A percentile compares a stretch with the other conserved stretches of the same genome.
phyloP scores from a whole-genome alignment of 2,888 invertebrate genomes.

The Xestobium rufovillosum region DNA sequence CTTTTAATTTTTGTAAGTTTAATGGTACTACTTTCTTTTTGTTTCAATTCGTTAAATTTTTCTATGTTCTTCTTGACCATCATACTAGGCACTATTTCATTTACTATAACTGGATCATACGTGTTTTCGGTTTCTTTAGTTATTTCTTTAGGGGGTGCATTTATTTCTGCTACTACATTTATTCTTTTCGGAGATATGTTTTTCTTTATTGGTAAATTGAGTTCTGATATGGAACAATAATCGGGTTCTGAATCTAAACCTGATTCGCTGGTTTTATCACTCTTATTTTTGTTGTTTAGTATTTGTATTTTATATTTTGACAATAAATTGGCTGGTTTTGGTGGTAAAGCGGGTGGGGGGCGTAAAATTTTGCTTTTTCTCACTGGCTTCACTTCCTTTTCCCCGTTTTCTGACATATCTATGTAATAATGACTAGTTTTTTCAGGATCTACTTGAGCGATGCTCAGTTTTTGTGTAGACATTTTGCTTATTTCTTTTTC shows the following conservation, averaged over 20 bases:
- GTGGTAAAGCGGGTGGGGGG: slow-evolving; percentile 68
- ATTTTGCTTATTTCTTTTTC: slow-evolving; percentile 36
- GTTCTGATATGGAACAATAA: slow-evolving; percentile 70
- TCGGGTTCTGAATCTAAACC: slow-evolving; percentile 53
- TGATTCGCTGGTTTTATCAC: slow-evolving; percentile 26
- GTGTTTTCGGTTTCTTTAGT: slow-evolving; percentile 17
- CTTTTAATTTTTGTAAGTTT: slow-evolving; percentile 33
- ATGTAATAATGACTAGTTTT: slow-evolving; percentile 54
- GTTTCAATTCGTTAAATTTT: slow-evolving; percentile 36
- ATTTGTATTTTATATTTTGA: slow-evolving; percentile 55
- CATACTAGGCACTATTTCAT: slow-evolving; percentile 26
- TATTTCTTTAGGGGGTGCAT: slow-evolving; percentile 24
- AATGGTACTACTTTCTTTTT: slow-evolving; percentile 36
- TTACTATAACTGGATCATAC: slow-evolving; percentile 22
- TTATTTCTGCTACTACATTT: slow-evolving; percentile 38
- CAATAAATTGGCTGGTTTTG: slow-evolving; percentile 67
- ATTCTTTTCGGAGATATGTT: slow-evolving; percentile 31
- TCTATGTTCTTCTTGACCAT: slow-evolving; percentile 37
- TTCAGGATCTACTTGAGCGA: slow-evolving; percentile 48
- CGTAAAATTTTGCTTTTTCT: slow-evolving; percentile 50
- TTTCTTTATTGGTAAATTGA: slow-evolving; percentile 46
- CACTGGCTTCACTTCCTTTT: slow-evolving; percentile 29
- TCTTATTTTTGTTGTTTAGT: slow-evolving; percentile 24
- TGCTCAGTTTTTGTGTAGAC: slow-evolving; percentile 48
- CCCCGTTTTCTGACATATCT: slow-evolving; percentile 42